phyloP scores from a whole-genome alignment of 2,888 invertebrate genomes.

The Cataglyphis rosenhaueri region DNA sequence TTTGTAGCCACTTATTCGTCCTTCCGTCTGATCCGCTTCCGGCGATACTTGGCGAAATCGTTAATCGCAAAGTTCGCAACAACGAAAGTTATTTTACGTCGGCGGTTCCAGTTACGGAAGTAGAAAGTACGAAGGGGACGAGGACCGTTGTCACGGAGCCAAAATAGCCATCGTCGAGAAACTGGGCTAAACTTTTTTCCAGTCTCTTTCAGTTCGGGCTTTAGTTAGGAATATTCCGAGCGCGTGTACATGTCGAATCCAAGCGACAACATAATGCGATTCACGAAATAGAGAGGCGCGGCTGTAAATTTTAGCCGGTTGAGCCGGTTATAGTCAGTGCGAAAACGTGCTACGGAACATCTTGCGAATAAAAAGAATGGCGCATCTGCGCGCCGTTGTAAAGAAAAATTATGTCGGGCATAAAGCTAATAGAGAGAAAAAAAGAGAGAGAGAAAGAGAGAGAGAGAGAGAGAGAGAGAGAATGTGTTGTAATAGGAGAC shows the following conservation, averaged over 20 bases:
- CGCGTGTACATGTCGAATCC: slow-evolving; percentile 44
- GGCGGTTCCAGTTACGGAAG: slow-evolving; percentile 40
- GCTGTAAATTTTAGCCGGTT: slow-evolving; percentile 25
- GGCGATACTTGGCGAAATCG: slow-evolving; percentile 29
- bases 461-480: neutral
- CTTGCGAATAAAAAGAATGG: slow-evolving; percentile 26
- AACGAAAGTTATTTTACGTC: slow-evolving; percentile 50
- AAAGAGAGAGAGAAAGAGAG: neutral
- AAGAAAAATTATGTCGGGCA: slow-evolving; percentile 10
- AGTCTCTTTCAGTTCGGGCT: slow-evolving; percentile 27
- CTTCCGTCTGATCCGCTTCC: slow-evolving; percentile 6
- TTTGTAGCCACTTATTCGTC: neutral
- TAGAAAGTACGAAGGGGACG: slow-evolving; percentile 38
- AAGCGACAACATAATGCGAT: slow-evolving; percentile 48
- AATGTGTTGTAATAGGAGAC: slow-evolving; percentile 16
- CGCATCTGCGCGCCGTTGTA: neutral
- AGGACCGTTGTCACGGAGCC: slow-evolving; percentile 50
- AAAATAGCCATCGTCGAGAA: slow-evolving; percentile 47
- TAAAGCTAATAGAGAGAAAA: slow-evolving; percentile 6
- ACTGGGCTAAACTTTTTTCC: slow-evolving; percentile 55
- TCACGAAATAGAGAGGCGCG: slow-evolving; percentile 20
- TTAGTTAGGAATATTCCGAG: slow-evolving; percentile 47
- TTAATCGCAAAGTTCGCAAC: slow-evolving; percentile 49
- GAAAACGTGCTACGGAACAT: slow-evolving; percentile 2
- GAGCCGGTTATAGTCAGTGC: slow-evolving; percentile 13